Evolutionary conservation across 2,113 vertebrate genomes (phyloP).

Genomic region (Phoxinus phoxinus): DNA sequence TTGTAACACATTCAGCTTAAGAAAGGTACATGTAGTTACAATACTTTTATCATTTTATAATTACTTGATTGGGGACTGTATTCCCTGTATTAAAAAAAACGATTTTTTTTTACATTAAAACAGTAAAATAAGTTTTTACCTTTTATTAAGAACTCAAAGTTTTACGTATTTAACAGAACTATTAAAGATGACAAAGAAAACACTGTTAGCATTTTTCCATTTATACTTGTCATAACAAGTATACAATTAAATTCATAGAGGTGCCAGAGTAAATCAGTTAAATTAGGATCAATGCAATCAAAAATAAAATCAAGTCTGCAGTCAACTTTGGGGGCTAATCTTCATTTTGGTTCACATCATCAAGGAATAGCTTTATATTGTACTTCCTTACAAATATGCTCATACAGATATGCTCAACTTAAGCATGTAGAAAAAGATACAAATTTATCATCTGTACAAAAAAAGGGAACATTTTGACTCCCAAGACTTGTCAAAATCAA

Average conservation of each 20-base stretch:
- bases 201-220: slow-evolving; percentile 16
- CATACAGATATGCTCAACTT: not conserved
- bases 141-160: not conserved
- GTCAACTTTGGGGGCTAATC: slow-evolving; percentile 18
- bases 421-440: slow-evolving; percentile 27
- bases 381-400: slow-evolving; percentile 31
- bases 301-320: slow-evolving; percentile 15
- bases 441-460: slow-evolving; percentile 43
- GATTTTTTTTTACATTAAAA: not conserved
- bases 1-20: slow-evolving; percentile 44
- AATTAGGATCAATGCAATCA: slow-evolving; percentile 25
- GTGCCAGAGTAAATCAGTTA: not conserved
- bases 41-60: slow-evolving; percentile 11
- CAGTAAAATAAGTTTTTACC: not conserved
- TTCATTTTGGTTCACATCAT: slow-evolving; percentile 41
- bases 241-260: not conserved
- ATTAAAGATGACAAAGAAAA: slow-evolving; percentile 40
- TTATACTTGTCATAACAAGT: slow-evolving; percentile 29
- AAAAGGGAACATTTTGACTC: not conserved
- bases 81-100: slow-evolving; percentile 38
- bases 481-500: slow-evolving; percentile 14
- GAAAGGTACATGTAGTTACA: slow-evolving; percentile 35
- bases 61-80: not conserved
- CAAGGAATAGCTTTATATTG: slow-evolving; percentile 23
- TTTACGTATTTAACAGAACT: slow-evolving; percentile 37